phyloP scores from a whole-genome alignment of 2,113 vertebrate genomes.

The Oncorhynchus clarkii region DNA sequence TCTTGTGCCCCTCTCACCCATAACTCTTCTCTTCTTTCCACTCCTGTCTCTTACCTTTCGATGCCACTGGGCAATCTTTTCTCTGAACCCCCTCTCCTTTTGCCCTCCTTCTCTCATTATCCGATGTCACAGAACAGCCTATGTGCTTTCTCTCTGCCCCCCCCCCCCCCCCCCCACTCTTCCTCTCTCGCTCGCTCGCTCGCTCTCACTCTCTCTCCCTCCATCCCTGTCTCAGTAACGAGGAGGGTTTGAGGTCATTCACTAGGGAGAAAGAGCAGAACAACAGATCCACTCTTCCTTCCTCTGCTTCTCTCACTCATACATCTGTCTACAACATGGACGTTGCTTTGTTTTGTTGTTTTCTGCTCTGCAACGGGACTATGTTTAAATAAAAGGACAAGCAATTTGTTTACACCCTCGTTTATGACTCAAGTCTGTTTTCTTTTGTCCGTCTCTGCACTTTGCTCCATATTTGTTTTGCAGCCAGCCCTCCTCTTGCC shows the following conservation, averaged over 20 bases:
- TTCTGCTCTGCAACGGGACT: conserved; percentile 43
- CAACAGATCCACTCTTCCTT: background rate
- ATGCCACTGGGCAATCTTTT: conserved; percentile 5
- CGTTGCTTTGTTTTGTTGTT: conserved; percentile 54
- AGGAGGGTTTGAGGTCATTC: background rate
- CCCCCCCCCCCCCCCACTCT: background rate
- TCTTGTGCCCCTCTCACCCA: conserved; percentile 21
- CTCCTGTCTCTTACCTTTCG: conserved; percentile 12
- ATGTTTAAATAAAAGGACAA: conserved; percentile 31
- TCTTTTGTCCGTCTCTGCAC: conserved; percentile 3
- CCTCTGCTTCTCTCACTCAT: background rate
- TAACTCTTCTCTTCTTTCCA: conserved; percentile 6
- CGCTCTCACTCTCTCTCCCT: background rate
- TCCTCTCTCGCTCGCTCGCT: too few species aligned
- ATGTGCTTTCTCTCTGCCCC: conserved; percentile 5
- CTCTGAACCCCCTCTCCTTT: conserved; percentile 6
- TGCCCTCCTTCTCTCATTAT: background rate
- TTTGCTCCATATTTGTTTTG: too few species aligned
- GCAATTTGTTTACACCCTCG: conserved; percentile 3
- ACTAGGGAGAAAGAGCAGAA: background rate
- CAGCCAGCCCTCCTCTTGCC: background rate
- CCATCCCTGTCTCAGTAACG: background rate
- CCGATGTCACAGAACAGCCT: background rate
- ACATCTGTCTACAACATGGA: conserved; percentile 67
- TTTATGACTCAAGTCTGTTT: conserved; percentile 40